Evolutionary conservation across 35 echinoderm and acorn worm species (phyloP).

Genomic region (Heliocidaris erythrogramma): DNA sequence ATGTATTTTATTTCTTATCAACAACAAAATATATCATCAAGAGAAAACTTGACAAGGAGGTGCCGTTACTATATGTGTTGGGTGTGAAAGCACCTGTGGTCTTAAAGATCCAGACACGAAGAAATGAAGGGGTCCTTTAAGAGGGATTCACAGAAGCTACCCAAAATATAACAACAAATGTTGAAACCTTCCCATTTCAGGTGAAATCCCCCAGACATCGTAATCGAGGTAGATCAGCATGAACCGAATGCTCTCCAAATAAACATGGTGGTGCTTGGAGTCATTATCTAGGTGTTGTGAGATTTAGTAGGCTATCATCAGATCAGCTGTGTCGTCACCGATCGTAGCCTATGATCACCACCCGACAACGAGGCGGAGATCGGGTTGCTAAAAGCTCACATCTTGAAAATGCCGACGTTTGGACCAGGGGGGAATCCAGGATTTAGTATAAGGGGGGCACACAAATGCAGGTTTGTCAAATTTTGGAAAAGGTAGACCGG

Average conservation of each 20-base stretch:
- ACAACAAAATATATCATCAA: no score
- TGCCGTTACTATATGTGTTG: no score
- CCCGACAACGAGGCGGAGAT: neutral
- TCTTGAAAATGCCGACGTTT: neutral
- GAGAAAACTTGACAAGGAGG: no score
- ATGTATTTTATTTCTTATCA: no score
- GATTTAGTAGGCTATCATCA: neutral
- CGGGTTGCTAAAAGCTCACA: neutral
- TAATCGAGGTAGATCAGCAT: neutral
- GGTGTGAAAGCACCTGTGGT: no score
- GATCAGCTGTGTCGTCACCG: neutral
- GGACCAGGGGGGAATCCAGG: neutral
- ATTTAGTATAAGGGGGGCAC: neutral
- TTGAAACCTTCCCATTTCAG: neutral
- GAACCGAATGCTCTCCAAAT: constrained; percentile 29
- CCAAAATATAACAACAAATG: neutral
- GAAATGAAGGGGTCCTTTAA: no score
- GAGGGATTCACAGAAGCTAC: no score
- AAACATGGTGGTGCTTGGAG: neutral
- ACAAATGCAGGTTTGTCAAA: neutral
- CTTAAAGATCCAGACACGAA: no score
- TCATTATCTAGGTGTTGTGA: constrained; percentile 20
- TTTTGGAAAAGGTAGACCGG: no score
- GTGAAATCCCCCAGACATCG: neutral
- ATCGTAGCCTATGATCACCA: neutral